A percentile compares a stretch with the other conserved stretches of the same genome.
These are phyloP conservation scores for Centroberyx gerrardi DNA, from an alignment of 2,797 vertebrate species.

Conservation along the genomic window DNA sequence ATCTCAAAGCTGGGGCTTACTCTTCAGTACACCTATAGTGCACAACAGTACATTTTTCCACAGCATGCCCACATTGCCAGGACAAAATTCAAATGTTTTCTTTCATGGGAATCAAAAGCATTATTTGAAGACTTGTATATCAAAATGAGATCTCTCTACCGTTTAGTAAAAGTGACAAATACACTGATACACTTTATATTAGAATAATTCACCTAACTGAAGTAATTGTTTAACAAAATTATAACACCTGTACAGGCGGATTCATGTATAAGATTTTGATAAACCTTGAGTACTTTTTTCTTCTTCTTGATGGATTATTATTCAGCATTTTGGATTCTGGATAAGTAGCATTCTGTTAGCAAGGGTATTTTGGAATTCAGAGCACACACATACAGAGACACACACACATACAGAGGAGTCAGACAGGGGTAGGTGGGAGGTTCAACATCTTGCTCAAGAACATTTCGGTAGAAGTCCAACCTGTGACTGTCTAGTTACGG, in stretches of 20 bases:
- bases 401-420: background rate
- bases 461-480: background rate
- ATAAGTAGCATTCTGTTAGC: background rate
- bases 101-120: background rate
- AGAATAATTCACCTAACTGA: slow-evolving; percentile 35
- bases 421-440: too few relatives aligned
- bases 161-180: slow-evolving; percentile 39
- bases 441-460: background rate
- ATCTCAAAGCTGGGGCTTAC: slow-evolving; percentile 10
- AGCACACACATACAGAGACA: background rate
- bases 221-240: slow-evolving; percentile 32
- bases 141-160: background rate
- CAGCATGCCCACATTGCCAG: background rate
- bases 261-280: slow-evolving; percentile 18
- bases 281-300: too few relatives aligned
- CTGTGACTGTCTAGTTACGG: background rate
- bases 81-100: slow-evolving; percentile 18
- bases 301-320: background rate
- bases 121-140: background rate
- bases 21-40: background rate
- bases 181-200: slow-evolving; percentile 23
- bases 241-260: slow-evolving; percentile 51
- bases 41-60: background rate
- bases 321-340: background rate
- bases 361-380: background rate